Percentiles rank a stretch among this genome's conserved stretches.
Conservation (phyloP, 2,888 invertebrate species). For the Limnephilus marmoratus region DNA sequence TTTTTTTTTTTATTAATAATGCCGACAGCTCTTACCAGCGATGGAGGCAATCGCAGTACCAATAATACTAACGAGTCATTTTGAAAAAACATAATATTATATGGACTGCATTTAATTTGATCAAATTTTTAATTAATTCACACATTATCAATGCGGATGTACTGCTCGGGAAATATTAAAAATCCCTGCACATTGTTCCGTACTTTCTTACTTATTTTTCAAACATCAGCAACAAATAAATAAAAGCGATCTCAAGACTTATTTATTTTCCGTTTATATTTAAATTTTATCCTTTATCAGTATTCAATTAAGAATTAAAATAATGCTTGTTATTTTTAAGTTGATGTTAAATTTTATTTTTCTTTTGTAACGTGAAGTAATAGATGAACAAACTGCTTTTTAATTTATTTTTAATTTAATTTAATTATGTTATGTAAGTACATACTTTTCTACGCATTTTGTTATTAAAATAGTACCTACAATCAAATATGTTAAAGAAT, state of each 20-base stretch:
- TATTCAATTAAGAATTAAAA: neutral
- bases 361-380: neutral
- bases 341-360: neutral
- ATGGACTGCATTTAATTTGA: neutral
- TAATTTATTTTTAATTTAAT: neutral
- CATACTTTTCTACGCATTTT: neutral
- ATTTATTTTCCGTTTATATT: neutral
- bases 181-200: neutral
- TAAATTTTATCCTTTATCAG: neutral
- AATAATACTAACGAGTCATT: neutral
- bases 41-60: neutral
- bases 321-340: neutral
- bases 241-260: neutral
- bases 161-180: neutral
- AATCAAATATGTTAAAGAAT: neutral
- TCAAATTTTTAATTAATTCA: neutral
- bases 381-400: neutral
- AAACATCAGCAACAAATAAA: neutral
- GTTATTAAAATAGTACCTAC: neutral
- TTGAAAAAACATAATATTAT: neutral
- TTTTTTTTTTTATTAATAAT: neutral
- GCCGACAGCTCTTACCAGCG: neutral
- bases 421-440: neutral
- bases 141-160: neutral
- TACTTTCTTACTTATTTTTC: neutral